Evolutionary conservation across 2,797 vertebrate genomes (phyloP).

Genomic region (Luscinia luscinia): DNA sequence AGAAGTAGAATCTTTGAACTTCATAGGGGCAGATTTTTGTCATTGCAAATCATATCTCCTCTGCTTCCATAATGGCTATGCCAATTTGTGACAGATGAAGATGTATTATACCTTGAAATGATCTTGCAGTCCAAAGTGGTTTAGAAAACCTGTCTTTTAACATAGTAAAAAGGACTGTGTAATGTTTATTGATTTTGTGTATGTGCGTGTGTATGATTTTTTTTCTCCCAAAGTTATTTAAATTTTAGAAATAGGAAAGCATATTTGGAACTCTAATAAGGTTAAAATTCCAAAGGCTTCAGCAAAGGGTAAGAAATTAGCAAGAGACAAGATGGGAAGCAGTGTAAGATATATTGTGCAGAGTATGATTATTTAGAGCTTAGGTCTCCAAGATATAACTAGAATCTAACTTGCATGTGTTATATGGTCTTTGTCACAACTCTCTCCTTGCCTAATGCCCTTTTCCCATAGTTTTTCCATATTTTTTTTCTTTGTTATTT

Average conservation of each 20-base stretch:
- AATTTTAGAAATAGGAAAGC: not conserved
- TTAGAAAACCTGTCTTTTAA: not conserved
- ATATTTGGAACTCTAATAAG: not conserved
- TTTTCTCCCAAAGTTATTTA: not conserved
- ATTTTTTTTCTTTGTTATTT: not conserved
- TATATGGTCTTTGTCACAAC: not conserved
- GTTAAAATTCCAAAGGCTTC: not conserved
- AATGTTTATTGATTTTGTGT: not conserved
- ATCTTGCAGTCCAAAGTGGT: not conserved
- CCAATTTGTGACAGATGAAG: slow-evolving; percentile 24
- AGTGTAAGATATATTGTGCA: not conserved
- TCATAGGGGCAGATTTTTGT: not conserved
- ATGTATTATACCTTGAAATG: slow-evolving; percentile 5
- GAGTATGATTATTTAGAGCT: not conserved
- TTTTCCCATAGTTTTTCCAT: not conserved
- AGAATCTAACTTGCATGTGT: not conserved
- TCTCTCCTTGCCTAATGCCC: not conserved
- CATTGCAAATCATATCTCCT: not conserved
- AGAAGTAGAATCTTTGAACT: not conserved
- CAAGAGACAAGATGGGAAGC: not conserved
- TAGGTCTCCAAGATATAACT: not conserved
- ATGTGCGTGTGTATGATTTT: not conserved
- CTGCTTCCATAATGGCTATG: not conserved
- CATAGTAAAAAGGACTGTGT: not conserved
- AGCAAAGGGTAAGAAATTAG: not conserved